Percentiles rank a stretch among this genome's conserved stretches.
Conservation (phyloP, 2,888 invertebrate species). For the Heliconius cydno region DNA sequence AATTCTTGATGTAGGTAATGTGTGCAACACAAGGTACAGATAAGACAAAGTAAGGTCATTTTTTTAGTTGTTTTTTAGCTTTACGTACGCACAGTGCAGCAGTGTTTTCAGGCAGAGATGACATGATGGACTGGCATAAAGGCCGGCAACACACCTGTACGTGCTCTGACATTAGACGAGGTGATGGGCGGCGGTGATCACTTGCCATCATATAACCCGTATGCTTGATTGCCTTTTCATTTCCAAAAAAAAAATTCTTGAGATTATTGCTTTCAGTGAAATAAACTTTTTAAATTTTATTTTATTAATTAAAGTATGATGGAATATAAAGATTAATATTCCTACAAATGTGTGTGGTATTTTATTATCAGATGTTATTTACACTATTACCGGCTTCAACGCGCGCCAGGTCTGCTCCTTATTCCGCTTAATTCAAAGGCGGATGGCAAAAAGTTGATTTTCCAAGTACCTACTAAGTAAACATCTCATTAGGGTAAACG, state of each 20-base stretch:
- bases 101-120: too few relatives aligned
- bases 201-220: too few relatives aligned
- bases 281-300: too few relatives aligned
- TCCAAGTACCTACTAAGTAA: slow-evolving; percentile 16
- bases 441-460: slow-evolving; percentile 15
- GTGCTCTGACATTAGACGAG: too few relatives aligned
- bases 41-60: not conserved
- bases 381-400: not conserved
- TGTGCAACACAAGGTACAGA: not conserved
- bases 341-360: not conserved
- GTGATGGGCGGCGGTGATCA: too few relatives aligned
- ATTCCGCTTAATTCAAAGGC: slow-evolving; percentile 4
- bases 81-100: too few relatives aligned
- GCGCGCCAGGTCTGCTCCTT: not conserved
- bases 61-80: not conserved
- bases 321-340: not conserved
- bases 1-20: not conserved
- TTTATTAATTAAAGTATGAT: too few relatives aligned
- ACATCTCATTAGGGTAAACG: slow-evolving; percentile 23
- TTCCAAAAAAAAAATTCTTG: too few relatives aligned
- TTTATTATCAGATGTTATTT: not conserved
- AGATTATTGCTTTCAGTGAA: too few relatives aligned
- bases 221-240: too few relatives aligned
- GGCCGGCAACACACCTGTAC: too few relatives aligned
- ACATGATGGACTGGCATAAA: too few relatives aligned